These are phyloP conservation scores for Ennomos fuscantarius DNA, from an alignment of 2,888 invertebrate genomes.

Conservation along the genomic window DNA sequence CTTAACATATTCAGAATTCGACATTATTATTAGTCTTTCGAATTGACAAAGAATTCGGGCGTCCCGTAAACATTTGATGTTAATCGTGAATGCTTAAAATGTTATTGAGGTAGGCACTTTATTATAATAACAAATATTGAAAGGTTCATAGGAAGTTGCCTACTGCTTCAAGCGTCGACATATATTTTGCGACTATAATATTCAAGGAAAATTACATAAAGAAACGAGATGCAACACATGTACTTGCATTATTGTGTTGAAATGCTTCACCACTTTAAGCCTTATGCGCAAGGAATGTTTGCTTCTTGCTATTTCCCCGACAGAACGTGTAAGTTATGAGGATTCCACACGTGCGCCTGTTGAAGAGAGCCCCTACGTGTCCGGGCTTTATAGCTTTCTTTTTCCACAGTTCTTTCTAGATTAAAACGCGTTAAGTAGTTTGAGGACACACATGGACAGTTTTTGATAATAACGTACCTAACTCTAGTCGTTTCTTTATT, in stretches of 20 bases:
- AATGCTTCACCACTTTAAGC: constrained; percentile 28
- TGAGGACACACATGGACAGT: no score
- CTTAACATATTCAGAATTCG: constrained; percentile 28
- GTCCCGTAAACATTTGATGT: constrained; percentile 22
- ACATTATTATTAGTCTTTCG: constrained; percentile 19
- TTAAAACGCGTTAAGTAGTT: no score
- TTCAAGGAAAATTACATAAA: constrained; percentile 12
- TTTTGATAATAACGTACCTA: no score
- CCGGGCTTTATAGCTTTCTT: constrained; percentile 21
- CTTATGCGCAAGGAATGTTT: constrained; percentile 27
- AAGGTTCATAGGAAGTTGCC: constrained; percentile 46
- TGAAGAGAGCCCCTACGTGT: constrained; percentile 39
- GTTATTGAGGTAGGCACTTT: constrained; percentile 41
- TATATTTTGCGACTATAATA: constrained; percentile 20
- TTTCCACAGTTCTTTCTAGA: constrained; percentile 4
- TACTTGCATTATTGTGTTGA: neutral
- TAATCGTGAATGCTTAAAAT: constrained; percentile 33
- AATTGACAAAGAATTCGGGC: constrained; percentile 21
- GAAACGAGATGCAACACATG: constrained; percentile 6
- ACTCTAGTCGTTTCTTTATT: no score
- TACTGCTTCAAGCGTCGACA: constrained; percentile 35
- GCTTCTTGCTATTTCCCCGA: constrained; percentile 21
- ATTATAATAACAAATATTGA: constrained; percentile 56
- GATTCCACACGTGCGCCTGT: constrained; percentile 38
- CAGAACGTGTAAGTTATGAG: constrained; percentile 32